A percentile compares a stretch with the other conserved stretches of the same genome.
Evolutionary conservation across 1,140 invertebrate genomes (phyloP).

Genomic region (Aricia agestis): DNA sequence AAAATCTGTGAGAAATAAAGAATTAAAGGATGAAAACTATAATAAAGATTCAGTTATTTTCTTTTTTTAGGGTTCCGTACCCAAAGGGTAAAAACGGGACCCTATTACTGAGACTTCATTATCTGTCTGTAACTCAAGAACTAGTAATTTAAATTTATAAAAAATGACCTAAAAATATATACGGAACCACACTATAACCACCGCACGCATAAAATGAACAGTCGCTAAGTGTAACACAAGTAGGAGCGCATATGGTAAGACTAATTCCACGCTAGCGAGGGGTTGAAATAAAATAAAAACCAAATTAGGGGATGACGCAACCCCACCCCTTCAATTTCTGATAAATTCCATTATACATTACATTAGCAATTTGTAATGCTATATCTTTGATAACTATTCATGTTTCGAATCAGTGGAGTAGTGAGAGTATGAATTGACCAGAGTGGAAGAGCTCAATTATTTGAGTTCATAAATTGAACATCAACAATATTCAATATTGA

Average conservation of each 20-base stretch:
- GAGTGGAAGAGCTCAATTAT: not conserved
- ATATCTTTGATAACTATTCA: not conserved
- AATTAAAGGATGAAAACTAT: no score
- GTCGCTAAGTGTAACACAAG: conserved; percentile 69
- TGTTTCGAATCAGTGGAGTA: not conserved
- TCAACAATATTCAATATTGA: no score
- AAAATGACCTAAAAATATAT: no score
- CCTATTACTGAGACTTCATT: no score
- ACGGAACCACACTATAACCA: conserved; percentile 23
- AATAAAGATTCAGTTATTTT: no score
- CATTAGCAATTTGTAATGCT: conserved; percentile 46
- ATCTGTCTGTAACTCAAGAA: no score
- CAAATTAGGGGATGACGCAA: conserved; percentile 70
- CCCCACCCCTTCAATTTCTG: conserved; percentile 70
- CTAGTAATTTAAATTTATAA: no score
- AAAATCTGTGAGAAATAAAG: no score
- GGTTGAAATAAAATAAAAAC: conserved; percentile 70
- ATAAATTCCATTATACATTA: conserved; percentile 71
- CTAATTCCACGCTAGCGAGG: conserved; percentile 55
- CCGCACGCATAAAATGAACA: conserved; percentile 57
- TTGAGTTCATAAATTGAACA: not conserved
- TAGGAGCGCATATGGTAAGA: conserved; percentile 71
- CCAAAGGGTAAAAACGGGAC: no score
- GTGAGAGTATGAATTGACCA: not conserved
- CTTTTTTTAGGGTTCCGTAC: no score